Base-by-base conservation (phyloP, 2,888 invertebrate genomes). In the Dorcus parallelipipedus region DNA sequence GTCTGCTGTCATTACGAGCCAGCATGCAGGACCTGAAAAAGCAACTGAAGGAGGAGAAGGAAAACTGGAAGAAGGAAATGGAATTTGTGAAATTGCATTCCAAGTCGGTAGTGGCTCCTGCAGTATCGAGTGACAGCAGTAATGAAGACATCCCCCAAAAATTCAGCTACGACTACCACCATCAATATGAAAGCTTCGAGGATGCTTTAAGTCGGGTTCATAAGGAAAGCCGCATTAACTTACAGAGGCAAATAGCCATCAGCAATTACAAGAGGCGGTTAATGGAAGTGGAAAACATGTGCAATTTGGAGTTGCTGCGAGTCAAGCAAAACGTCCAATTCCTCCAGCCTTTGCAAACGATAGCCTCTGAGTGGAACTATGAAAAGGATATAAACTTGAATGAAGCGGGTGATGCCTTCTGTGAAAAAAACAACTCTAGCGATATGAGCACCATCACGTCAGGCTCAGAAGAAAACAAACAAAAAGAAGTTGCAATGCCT, bases 211-310 rank as follows among this genome's bases (percentile, higher is more conserved):
- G 72, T 7, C 69, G 71, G 43, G 68, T 69, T 5, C 74, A 74
- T 40, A 73, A 71, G 10, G 76, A 78, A 50, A 73, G 72, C 55
- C 67, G 67, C 45, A 64, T 66, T 38, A 71, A 69, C 39, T 60
- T 74, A 26, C 70, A 74, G 52, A 74, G 74, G 52, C 74, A 74
- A 60, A 58, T 76, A 38, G 73, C 77, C 8, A 73, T 76, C 5
- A 73, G 73, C 38, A 76, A 77, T 49, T 80, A 79, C 56, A 75
- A 73, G 58, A 69, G 75, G 7, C 73, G 74, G 60, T 60, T 80
- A 23, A 56, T 74, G 9, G 79, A 80, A 62, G 75, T 79, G 3
- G 79, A 80, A 64, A 77, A 75, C 49, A 73, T 80, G 68, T 79
- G 79, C 56, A 76, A 78, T 63, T 67, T 77, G 57, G 79, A 80